Evolutionary conservation across 2,888 invertebrate species (phyloP).

Genomic region (Tetrapedia diversipes): DNA sequence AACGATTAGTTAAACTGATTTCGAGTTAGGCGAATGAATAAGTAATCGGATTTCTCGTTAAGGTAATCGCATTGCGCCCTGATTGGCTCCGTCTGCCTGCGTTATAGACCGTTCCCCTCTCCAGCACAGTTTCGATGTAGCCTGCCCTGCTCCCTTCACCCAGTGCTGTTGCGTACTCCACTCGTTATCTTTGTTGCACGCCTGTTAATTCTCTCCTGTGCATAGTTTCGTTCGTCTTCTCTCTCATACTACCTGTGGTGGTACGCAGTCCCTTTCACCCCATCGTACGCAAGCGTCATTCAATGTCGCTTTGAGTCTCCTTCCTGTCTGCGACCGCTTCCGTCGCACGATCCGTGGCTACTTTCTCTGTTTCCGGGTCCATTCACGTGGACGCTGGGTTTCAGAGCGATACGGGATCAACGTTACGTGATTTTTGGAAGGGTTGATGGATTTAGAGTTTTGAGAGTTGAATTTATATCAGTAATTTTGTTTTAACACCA

Average conservation of each 20-base stretch:
- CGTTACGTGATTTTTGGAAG: background rate
- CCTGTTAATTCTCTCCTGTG: slow-evolving; percentile 28
- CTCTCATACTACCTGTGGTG: background rate
- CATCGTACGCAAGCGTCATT: slow-evolving; percentile 27
- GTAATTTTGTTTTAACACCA: no score
- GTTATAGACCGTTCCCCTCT: slow-evolving; percentile 71
- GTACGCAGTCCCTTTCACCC: slow-evolving; percentile 12
- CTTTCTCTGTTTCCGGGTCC: background rate
- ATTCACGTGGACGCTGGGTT: background rate
- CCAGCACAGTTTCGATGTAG: slow-evolving; percentile 15
- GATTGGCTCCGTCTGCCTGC: slow-evolving; percentile 82
- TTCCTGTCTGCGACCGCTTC: slow-evolving; percentile 5
- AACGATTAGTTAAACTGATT: slow-evolving; percentile 84
- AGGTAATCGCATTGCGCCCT: slow-evolving; percentile 83
- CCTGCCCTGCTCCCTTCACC: slow-evolving; percentile 1
- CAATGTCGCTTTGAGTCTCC: slow-evolving; percentile 5
- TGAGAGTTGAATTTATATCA: no score
- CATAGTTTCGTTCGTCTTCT: background rate
- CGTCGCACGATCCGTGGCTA: background rate
- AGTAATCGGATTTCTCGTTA: slow-evolving; percentile 84
- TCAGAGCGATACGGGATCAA: no score
- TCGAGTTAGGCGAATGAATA: slow-evolving; percentile 83
- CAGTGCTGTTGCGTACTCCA: background rate
- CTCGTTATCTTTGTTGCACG: slow-evolving; percentile 36
- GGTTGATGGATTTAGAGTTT: no score